A percentile compares a stretch with the other conserved stretches of the same genome.
Evolutionary conservation across 2,888 invertebrate species (phyloP).

Genomic region (Cephus rjabovi): DNA sequence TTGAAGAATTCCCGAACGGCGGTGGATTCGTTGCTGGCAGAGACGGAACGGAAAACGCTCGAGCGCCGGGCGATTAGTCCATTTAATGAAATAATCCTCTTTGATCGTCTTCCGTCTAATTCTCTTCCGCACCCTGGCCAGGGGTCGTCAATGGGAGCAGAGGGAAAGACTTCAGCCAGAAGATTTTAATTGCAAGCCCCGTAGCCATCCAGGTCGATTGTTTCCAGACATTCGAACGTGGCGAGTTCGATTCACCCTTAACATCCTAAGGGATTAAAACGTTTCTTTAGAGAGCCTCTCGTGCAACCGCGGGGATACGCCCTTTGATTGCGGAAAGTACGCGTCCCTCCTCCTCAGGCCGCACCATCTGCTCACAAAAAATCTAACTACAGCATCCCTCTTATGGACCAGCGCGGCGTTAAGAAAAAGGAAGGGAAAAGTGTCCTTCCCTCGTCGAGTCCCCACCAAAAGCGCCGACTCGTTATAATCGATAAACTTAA

Average conservation of each 20-base stretch:
- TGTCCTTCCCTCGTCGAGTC: slow-evolving; percentile 11
- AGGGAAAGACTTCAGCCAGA: slow-evolving; percentile 59
- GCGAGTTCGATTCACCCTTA: slow-evolving; percentile 12
- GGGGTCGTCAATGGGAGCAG: slow-evolving; percentile 39
- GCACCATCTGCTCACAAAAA: slow-evolving; percentile 13
- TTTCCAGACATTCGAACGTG: slow-evolving; percentile 44
- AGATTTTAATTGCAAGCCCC: slow-evolving; percentile 62
- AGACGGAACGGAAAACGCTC: too few relatives aligned
- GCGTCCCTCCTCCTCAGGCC: slow-evolving; percentile 1
- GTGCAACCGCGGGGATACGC: slow-evolving; percentile 31
- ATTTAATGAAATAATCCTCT: slow-evolving; percentile 64
- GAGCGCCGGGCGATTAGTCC: slow-evolving; percentile 55
- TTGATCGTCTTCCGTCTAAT: slow-evolving; percentile 51
- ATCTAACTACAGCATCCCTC: slow-evolving; percentile 14
- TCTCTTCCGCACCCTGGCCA: slow-evolving; percentile 41
- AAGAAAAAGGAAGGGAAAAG: too few relatives aligned
- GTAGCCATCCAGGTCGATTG: slow-evolving; percentile 43
- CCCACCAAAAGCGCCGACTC: slow-evolving; percentile 18
- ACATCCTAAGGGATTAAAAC: slow-evolving; percentile 5
- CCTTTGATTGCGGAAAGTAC: slow-evolving; percentile 36
- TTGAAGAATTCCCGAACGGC: neutral
- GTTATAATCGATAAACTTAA: slow-evolving; percentile 58
- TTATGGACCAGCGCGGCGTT: too few relatives aligned
- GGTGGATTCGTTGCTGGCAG: too few relatives aligned
- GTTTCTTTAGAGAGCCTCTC: slow-evolving; percentile 43